Evolutionary conservation across 2,888 invertebrate species (phyloP), one percentile per base, ranked within the genome.

Genomic region (Mythimna vitellina): DNA sequence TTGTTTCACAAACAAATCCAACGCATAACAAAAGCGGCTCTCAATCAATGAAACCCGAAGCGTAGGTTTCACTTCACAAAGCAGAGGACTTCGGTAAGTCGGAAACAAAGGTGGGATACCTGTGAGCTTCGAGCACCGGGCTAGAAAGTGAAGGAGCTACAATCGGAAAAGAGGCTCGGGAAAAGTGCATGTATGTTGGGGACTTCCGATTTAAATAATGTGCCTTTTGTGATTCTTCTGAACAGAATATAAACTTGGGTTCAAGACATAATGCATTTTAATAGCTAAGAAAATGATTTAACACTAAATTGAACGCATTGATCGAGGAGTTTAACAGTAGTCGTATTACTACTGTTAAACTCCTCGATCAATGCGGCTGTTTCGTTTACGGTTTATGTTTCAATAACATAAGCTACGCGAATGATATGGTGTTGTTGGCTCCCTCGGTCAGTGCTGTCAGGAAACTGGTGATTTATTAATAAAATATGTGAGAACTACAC

Each of bases 41-140:
- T 20, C 60, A 56, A 53, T 70, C 66, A 67, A 57, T 70, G 25
- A 57, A 70, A 74, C 22, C 51, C 61, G 29, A 78, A 69, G 22
- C 78, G 46, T 53, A 51, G 42, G 61, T 68, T 67, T 67, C 42
- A 53, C 25, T 61, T 35, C 70, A 74, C 70, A 68, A 79, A 79
- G 75, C 49, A n/a, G n/a, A 46, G 32, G 46, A 32, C 61, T 53
- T 62, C 46, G n/a, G 56, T 58, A 67, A 67, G 57, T 54, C 57
- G 46, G 49, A 74, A 60, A 79, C 74, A 79, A 74, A 70, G 58
- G 57, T 22, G 25, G 35, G 9, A 56, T 64, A 57, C 65, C 38
- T 25, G 9, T 10, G 60, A 22, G 42, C 57, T 35, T 71, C 20
- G 32, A 65, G n/a, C 62, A 49, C 54, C 20, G 22, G 51, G 7